A percentile compares a stretch with the other conserved stretches of the same genome.
These are phyloP conservation scores for Cuculus canorus DNA, from an alignment of 2,797 vertebrate genomes.

Conservation along the genomic window DNA sequence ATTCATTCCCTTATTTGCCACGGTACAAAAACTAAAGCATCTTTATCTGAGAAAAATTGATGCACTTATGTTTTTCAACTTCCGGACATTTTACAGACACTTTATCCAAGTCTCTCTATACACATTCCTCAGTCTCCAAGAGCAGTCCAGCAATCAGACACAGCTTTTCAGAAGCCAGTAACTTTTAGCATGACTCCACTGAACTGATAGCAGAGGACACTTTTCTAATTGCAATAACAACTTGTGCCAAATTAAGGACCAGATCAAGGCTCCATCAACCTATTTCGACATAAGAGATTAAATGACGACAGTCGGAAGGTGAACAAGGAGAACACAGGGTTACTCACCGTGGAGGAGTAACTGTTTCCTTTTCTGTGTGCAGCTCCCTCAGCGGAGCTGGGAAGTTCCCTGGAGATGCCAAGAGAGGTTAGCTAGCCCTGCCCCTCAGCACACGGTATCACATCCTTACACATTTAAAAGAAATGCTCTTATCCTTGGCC, in stretches of 20 bases:
- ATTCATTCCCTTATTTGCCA: background rate
- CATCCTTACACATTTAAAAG: constrained; percentile 64
- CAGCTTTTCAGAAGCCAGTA: background rate
- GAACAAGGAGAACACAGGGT: constrained; percentile 73
- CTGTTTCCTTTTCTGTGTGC: constrained; percentile 72
- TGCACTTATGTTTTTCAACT: background rate
- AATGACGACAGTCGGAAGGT: constrained; percentile 61
- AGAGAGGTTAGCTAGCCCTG: constrained; percentile 77
- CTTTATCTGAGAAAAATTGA: background rate
- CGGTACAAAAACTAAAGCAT: background rate
- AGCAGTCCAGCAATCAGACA: background rate
- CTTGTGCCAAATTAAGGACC: background rate
- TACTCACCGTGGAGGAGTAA: constrained; percentile 75
- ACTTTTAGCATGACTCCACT: background rate
- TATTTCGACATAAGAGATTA: constrained; percentile 23
- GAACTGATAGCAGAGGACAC: background rate
- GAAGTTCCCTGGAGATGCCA: constrained; percentile 77
- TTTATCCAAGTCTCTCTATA: background rate
- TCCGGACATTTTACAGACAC: background rate
- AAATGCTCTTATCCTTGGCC: constrained; percentile 33
- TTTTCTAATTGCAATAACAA: background rate
- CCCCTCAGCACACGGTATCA: constrained; percentile 60
- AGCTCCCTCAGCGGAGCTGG: constrained; percentile 76
- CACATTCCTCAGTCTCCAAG: background rate
- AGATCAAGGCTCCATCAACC: constrained; percentile 4